A percentile compares a stretch with the other conserved stretches of the same genome.
Conservation (phyloP, 2,797 vertebrate genomes). For the Manis pentadactyla region DNA sequence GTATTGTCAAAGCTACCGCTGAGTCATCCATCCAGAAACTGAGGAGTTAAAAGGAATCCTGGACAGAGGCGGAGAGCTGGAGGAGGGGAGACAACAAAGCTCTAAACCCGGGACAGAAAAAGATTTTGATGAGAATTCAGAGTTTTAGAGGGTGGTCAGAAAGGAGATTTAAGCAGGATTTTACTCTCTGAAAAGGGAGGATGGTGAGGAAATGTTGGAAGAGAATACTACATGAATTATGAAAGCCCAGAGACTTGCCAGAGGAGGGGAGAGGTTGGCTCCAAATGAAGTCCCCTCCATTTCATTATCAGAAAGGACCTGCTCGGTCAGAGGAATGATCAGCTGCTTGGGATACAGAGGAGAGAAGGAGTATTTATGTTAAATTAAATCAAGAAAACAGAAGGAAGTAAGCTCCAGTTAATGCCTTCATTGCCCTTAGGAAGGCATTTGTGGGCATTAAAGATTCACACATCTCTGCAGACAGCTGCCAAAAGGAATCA, state of each 20-base stretch:
- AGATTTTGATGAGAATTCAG: background rate
- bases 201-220: background rate
- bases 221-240: background rate
- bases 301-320: background rate
- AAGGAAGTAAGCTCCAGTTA: slow-evolving; percentile 40
- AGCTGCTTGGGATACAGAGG: background rate
- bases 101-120: background rate
- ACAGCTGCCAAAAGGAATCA: slow-evolving; percentile 57
- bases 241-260: background rate
- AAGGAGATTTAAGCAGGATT: background rate
- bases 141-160: background rate
- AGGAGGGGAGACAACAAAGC: background rate
- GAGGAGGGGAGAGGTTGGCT: background rate
- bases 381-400: slow-evolving; percentile 54
- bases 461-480: slow-evolving; percentile 25
- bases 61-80: background rate
- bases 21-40: background rate
- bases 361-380: background rate
- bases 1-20: background rate
- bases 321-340: background rate
- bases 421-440: background rate
- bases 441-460: slow-evolving; percentile 19
- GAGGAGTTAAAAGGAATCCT: background rate
- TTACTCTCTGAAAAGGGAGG: background rate
- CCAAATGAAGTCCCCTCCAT: background rate